A percentile compares a stretch with the other conserved stretches of the same genome.
Evolutionary conservation across 2,888 invertebrate species (phyloP).

Genomic region (Diarsia brunnea): DNA sequence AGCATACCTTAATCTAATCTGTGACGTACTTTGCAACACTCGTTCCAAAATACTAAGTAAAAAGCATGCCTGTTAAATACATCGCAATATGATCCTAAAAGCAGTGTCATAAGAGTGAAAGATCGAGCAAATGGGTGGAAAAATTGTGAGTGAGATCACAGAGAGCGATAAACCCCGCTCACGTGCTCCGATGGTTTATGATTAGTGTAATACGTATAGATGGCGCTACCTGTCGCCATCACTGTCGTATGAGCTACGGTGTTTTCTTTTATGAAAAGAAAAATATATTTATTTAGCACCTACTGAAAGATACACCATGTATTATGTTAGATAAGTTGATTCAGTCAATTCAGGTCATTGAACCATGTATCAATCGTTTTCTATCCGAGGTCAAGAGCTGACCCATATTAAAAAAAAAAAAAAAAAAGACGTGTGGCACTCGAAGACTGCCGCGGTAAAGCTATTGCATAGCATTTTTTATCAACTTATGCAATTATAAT

Average conservation of each 20-base stretch:
- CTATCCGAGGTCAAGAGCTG: no score
- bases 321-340: not conserved
- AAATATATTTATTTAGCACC: not conserved
- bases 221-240: constrained; percentile 51
- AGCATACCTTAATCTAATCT: constrained; percentile 10
- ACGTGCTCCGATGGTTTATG: constrained; percentile 52
- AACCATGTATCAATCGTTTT: no score
- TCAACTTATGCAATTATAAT: no score
- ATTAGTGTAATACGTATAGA: constrained; percentile 56
- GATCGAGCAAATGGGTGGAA: not conserved
- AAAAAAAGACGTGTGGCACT: no score
- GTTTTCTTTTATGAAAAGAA: constrained; percentile 15
- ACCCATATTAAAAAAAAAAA: no score
- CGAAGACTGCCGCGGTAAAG: no score
- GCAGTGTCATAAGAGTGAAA: not conserved
- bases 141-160: constrained; percentile 11
- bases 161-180: constrained; percentile 35
- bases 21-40: not conserved
- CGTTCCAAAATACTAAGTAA: not conserved
- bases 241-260: not conserved
- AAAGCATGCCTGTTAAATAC: not conserved
- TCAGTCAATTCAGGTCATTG: no score
- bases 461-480: no score
- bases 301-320: not conserved
- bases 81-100: not conserved